Percentiles rank a stretch among this genome's conserved stretches.
Evolutionary conservation across 2,888 invertebrate genomes (phyloP).

Genomic region (Rambutsinella grinnellia): DNA sequence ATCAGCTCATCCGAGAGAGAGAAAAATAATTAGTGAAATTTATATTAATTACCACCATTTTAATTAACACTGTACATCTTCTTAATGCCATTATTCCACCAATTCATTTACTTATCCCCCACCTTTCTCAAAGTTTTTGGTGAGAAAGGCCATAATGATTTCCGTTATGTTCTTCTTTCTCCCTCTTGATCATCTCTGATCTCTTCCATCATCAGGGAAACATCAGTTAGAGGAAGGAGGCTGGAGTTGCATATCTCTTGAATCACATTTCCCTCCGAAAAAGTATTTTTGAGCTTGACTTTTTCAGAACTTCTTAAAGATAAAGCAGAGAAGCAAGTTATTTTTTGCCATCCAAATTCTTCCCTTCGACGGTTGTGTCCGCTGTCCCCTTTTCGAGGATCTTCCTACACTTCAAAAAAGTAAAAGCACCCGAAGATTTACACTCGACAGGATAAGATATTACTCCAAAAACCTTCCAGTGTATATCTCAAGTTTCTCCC

Average conservation of each 20-base stretch:
- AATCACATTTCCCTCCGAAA: conserved; percentile 11
- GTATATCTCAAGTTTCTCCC: conserved; percentile 44
- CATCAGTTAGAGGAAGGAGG: conserved; percentile 24
- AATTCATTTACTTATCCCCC: neutral
- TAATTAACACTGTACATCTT: conserved; percentile 20
- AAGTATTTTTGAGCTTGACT: neutral
- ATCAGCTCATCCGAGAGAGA: no score
- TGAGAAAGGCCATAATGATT: conserved; percentile 46
- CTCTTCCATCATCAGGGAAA: conserved; percentile 10
- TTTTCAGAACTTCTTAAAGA: no score
- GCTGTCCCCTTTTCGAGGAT: neutral
- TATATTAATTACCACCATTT: conserved; percentile 35
- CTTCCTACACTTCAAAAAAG: conserved; percentile 49
- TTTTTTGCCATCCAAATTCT: no score
- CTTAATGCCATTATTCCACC: neutral
- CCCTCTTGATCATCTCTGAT: neutral
- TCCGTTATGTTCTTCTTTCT: conserved; percentile 37
- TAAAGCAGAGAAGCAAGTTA: no score
- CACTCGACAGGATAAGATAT: conserved; percentile 55
- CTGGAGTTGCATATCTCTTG: conserved; percentile 35
- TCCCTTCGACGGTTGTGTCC: no score
- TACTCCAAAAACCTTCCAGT: conserved; percentile 40
- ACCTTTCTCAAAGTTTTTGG: conserved; percentile 8
- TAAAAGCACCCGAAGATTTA: conserved; percentile 53
- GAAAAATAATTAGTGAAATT: conserved; percentile 22